Evolutionary conservation across 2,113 vertebrate species (phyloP), one percentile per base, ranked within the genome.

Genomic region (Neogobius melanostomus): DNA sequence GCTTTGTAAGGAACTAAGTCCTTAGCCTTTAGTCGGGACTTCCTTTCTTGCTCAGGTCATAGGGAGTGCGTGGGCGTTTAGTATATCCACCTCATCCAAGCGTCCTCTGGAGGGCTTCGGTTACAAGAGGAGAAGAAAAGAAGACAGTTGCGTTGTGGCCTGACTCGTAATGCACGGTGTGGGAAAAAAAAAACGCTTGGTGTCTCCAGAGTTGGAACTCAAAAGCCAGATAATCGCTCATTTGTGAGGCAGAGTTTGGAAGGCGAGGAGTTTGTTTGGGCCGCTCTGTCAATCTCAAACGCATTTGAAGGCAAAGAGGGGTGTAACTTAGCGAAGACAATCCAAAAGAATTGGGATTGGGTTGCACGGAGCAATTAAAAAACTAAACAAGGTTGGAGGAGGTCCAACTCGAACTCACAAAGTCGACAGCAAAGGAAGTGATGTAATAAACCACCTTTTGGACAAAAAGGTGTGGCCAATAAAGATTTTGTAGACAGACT

Each of bases 51-150:
- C 45, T 50, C 76, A 21, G 82, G 76, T 86, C 82, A 73, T 63
- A 74, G 66, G 73, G 79, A 80, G 68, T 57, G 68, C 67, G 85
- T 85, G 76, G 80, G 85, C 17, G 82, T 82, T 77, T 50, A 64
- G 84, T 79, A 64, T 7, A 79, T 87, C 87, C 75, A 72, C 66
- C 76, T 74, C 66, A 65, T 64, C 17, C 61, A 74, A 86, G 68
- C 60, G 8, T 68, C 79, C 85, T 85, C 84, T 12, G 14, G 77
- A 79, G 81, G 56, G 53, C 11, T 52, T 73, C 76, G 81, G 50
- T 88, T 89, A 74, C 87, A 72, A 82, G 77, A 75, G 74, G 57
- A 69, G 45, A 51, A 68, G 66, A 76, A 81, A 45, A 72, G 16
- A 62, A 86, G 74, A 81, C n/a, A 5, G 6, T 74, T 59, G 43